phyloP scores from a whole-genome alignment of 2,797 vertebrate species.

The Macropus fuliginosus region DNA sequence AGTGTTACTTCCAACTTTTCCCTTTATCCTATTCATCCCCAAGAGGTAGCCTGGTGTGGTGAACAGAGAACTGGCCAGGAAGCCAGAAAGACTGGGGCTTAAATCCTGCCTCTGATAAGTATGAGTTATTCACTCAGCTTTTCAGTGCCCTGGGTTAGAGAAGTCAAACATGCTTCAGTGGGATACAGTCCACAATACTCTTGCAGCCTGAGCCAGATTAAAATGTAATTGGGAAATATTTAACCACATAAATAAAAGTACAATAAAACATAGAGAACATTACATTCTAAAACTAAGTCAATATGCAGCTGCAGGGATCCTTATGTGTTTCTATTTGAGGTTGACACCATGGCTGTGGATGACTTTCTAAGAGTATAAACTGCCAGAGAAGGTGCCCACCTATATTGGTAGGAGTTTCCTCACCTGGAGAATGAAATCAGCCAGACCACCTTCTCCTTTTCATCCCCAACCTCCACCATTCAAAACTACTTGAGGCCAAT shows the following conservation, averaged over 20 bases:
- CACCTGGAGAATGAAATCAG: neutral
- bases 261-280: neutral
- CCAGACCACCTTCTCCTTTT: neutral
- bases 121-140: neutral
- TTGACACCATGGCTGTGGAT: neutral
- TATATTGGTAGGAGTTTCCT: neutral
- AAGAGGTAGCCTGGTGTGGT: neutral
- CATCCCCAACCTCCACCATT: neutral
- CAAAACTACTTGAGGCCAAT: neutral
- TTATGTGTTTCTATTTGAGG: neutral
- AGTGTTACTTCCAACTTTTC: neutral
- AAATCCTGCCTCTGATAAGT: neutral
- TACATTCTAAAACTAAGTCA: neutral
- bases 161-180: neutral
- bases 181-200: neutral
- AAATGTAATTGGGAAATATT: neutral
- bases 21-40: rapidly evolving
- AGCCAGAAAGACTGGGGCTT: neutral
- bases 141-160: neutral
- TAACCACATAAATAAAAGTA: neutral
- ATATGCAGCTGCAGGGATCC: neutral
- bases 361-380: neutral
- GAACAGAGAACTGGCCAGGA: neutral
- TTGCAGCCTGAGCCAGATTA: neutral
- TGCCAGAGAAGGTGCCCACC: neutral